Base-by-base conservation (phyloP, 1,140 invertebrate species). In the Nephila pilipes region DNA sequence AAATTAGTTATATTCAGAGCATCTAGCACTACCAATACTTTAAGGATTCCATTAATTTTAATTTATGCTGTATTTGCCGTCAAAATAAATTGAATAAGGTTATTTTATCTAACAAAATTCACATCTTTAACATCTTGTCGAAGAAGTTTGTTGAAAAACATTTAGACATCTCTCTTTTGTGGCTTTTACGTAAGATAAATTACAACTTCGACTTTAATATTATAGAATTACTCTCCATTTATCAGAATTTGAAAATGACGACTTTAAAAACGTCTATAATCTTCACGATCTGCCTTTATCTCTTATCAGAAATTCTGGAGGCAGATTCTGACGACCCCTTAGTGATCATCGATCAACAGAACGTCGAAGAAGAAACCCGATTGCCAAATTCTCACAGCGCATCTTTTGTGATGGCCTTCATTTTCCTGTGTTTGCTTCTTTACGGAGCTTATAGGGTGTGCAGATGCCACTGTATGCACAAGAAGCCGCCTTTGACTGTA, bases 311-410 rank as follows among this genome's bases (percentile, higher is more conserved):
- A 16, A 16, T 75, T 29, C 32, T 75, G 14, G 69, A 75, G 32
- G 25, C 69, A 2, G 69, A 16, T 20, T 79, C 91, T n/a, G 65
- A 87, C 1, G 91, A 93, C 8, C 83, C 83, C 6, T 1, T 87
- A 22, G 12, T 93, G 18, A 54, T 93, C 0, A 46, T 65, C 5
- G 90, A 85, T 38, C 90, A 54, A 4, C 46, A 87, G 32, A 58
- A 79, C n/a, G n/a, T 20, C 2, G 83, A 36, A 32, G 83, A 79
- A 18, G 54, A n/a, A 25, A 87, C 91, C 18, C 46, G 29, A 14
- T 12, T 93, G 20, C 91, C 91, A 5, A 93, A 87, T n/a, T 20
- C 91, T 8, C 91, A 93, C 65, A 93, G 91, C 22, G 91, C 91
- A n/a, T 63, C 91, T 3, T 60, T 93, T 22, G 91, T 85, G 8